Conservation (phyloP, 1,140 invertebrate genomes). For the Ostrea denselamellosa region DNA sequence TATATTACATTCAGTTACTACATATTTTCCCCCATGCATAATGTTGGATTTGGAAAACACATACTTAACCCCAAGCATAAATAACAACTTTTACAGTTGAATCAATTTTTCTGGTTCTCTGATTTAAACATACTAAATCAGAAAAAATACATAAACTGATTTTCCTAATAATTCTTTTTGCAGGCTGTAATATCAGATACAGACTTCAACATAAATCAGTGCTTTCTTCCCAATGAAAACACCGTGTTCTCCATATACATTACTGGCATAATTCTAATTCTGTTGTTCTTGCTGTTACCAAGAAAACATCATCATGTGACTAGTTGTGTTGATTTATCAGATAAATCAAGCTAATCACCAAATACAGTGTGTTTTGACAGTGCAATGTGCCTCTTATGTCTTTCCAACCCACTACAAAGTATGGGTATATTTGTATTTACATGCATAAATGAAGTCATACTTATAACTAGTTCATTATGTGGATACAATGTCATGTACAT, state of each 20-base stretch:
- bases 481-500: no score
- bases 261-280: slow-evolving; percentile 59
- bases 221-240: slow-evolving; percentile 87
- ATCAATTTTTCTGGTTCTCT: no score
- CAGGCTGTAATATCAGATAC: slow-evolving; percentile 85
- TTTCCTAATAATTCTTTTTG: slow-evolving; percentile 61
- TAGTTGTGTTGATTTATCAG: background rate
- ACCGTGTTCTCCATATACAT: slow-evolving; percentile 81
- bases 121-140: no score
- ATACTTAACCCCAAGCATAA: no score
- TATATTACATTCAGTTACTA: no score
- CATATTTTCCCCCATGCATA: no score
- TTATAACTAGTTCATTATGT: no score
- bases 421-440: background rate
- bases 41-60: no score
- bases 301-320: slow-evolving; percentile 31
- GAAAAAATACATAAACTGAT: no score
- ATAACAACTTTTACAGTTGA: no score
- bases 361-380: background rate
- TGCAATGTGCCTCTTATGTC: background rate
- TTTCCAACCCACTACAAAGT: background rate
- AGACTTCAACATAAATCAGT: slow-evolving; percentile 85
- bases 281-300: slow-evolving; percentile 58
- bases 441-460: no score
- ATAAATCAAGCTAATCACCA: background rate